Evolutionary conservation across 1,140 invertebrate genomes (phyloP), one percentile per base, ranked within the genome.

Genomic region (Trichonephila inaurata): DNA sequence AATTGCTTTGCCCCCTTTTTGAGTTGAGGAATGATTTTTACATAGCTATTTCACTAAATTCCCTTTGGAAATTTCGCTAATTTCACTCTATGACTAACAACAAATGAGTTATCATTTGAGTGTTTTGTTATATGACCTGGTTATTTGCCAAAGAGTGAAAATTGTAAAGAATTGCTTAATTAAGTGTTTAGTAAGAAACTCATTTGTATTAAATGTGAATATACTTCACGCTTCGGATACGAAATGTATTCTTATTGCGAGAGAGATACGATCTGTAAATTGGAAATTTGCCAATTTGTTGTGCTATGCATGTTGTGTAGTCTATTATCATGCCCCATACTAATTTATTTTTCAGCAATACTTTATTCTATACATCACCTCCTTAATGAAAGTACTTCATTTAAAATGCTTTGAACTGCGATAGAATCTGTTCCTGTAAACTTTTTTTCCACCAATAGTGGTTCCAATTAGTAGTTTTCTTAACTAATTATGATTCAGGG

Each of bases 81-180:
- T 33, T 33, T 33, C 18, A 33, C 33, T 40, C 33, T 40, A 7
- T 40, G 72, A 14, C 72, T 77, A 7, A 7, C 5, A 33, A 5
- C 18, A 40, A 77, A 77, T 77, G 72, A 19, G 72, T 19, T 19
- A 33, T 33, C n/a, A 28, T 7, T 33, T 33, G 28, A 33, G 10
- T 33, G 24, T 28, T 69, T 24, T 69, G n/a, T 69, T 10, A 33
- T 33, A 77, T 77, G 72, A 40, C 72, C 72, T 77, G 72, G 72
- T 77, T 77, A 19, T 12, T 77, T 77, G 72, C 72, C 72, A 77
- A 64, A 51, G 66, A n/a, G n/a, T 69, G 66, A 14, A 69, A 24
- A 33, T 69, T 69, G n/a, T 24, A 69, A 69, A 69, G 21, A 69
- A 69, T 77, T 77, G 33, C 18, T 33, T 77, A 77, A 77, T 33